Evolutionary conservation across 2,113 vertebrate species (phyloP), one percentile per base, ranked within the genome.

Genomic region (Galeopterus variegatus): DNA sequence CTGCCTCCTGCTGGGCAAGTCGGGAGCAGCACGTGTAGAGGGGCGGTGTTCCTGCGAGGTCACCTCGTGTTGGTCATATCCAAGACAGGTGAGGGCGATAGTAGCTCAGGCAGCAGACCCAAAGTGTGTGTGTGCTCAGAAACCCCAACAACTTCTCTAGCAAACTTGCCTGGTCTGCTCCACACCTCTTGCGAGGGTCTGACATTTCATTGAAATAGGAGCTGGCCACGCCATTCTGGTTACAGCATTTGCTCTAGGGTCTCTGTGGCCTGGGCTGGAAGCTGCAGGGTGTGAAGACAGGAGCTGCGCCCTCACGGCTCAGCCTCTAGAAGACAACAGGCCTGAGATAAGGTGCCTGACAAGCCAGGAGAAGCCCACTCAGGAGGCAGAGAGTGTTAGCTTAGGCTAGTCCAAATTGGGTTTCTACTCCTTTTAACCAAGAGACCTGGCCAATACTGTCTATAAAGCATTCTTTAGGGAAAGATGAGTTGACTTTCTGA

Each of bases 1-100:
- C 93, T 97, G 89, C 92, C 96, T 96, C 91, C 95, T 76, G 15
- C 88, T 85, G 96, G 93, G 14, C 14, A 9, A 18, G 21, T 14
- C 9, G 41, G n/a, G 48, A 81, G 18, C 48, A 33, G 79, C 91
- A 58, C 0, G 33, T 26, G 48, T 41, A 0, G 31, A 11, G 33
- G 0, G 24, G 13, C 54, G 9, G 52, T 56, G 70, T 41, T 12
- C n/a, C 1, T 3, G 12, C 5, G 11, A n/a, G 6, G 8, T 31
- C 2, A 0, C 23, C 5, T 15, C 2, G 62, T 3, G 28, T 54
- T 26, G 79, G n/a, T 70, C 24, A n/a, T 0, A 72, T 26, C 0
- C 41, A 3, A 52, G 14, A 21, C 52, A 26, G 17, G 17, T 11
- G 50, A 81, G 31, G 23, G 4, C 77, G 14, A 5, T 45, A 41